Percentiles rank a stretch among this genome's conserved stretches.
These are phyloP conservation scores for Caradrina kadenii DNA, from an alignment of 2,888 invertebrate species.

Conservation along the genomic window DNA sequence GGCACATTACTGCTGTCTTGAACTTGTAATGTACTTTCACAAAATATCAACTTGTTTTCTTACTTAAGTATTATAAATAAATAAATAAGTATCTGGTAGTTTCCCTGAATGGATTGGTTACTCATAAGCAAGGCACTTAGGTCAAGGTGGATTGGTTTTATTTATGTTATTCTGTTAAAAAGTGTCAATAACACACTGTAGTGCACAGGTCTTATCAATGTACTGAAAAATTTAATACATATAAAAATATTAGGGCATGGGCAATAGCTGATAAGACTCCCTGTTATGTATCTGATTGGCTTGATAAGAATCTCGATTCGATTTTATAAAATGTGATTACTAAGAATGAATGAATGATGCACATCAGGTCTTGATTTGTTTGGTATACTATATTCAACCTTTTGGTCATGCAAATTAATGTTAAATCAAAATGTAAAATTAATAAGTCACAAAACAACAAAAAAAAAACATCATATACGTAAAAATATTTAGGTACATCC, in stretches of 20 bases:
- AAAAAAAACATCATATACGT: too few relatives aligned
- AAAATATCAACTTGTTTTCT: slow-evolving; percentile 50
- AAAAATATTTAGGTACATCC: too few relatives aligned
- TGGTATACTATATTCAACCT: too few relatives aligned
- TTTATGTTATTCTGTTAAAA: slow-evolving; percentile 12
- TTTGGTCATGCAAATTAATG: too few relatives aligned
- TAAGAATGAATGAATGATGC: too few relatives aligned
- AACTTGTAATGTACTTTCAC: slow-evolving; percentile 66
- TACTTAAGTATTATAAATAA: neutral
- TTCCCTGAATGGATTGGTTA: slow-evolving; percentile 19
- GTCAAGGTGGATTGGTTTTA: slow-evolving; percentile 55
- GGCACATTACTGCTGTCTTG: slow-evolving; percentile 55
- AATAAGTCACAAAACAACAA: too few relatives aligned
- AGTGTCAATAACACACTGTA: slow-evolving; percentile 19
- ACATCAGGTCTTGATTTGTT: too few relatives aligned
- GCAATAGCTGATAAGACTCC: slow-evolving; percentile 10
- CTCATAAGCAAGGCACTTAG: slow-evolving; percentile 28
- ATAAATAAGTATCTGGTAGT: neutral
- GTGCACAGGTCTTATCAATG: slow-evolving; percentile 22
- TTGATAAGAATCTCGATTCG: slow-evolving; percentile 10
- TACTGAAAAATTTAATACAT: slow-evolving; percentile 4
- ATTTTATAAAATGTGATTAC: neutral
- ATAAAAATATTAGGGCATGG: slow-evolving; percentile 5
- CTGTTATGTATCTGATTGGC: slow-evolving; percentile 9
- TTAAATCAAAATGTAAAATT: too few relatives aligned